These are phyloP conservation scores for Drosophila ustulata DNA, from an alignment of 2,888 invertebrate genomes.

Conservation along the genomic window DNA sequence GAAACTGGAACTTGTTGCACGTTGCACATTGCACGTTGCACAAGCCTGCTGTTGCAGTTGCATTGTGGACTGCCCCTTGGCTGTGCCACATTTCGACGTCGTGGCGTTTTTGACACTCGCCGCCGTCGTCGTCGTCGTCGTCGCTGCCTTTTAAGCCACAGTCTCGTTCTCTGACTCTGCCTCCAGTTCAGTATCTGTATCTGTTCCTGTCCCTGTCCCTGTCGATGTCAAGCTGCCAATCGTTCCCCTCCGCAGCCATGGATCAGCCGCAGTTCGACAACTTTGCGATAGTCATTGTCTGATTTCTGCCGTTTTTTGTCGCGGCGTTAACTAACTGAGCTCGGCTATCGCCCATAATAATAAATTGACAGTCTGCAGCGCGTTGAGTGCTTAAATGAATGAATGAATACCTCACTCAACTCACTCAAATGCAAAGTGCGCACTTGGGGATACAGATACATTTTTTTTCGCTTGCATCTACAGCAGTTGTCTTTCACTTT, in stretches of 20 bases:
- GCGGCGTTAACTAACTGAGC: slow-evolving; percentile 45
- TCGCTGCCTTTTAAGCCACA: slow-evolving; percentile 61
- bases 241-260: slow-evolving; percentile 40
- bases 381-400: slow-evolving; percentile 55
- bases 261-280: slow-evolving; percentile 68
- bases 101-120: slow-evolving; percentile 73
- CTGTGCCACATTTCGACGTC: slow-evolving; percentile 70
- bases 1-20: slow-evolving; percentile 67
- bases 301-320: slow-evolving; percentile 62
- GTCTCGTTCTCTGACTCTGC: slow-evolving; percentile 13
- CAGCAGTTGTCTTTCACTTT: slow-evolving; percentile 41
- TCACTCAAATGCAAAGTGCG: slow-evolving; percentile 17
- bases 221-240: slow-evolving; percentile 33
- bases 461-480: slow-evolving; percentile 31
- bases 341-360: slow-evolving; percentile 49
- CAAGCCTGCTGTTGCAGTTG: slow-evolving; percentile 43
- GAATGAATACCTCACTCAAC: slow-evolving; percentile 38
- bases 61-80: slow-evolving; percentile 26
- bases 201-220: slow-evolving; percentile 33
- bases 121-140: slow-evolving; percentile 43
- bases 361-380: slow-evolving; percentile 57
- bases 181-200: slow-evolving; percentile 15
- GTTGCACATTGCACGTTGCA: slow-evolving; percentile 55
- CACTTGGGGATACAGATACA: slow-evolving; percentile 24
- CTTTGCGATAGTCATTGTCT: slow-evolving; percentile 66